Base-by-base conservation (phyloP, 2,888 invertebrate species). In the Oscheius sp. region DNA sequence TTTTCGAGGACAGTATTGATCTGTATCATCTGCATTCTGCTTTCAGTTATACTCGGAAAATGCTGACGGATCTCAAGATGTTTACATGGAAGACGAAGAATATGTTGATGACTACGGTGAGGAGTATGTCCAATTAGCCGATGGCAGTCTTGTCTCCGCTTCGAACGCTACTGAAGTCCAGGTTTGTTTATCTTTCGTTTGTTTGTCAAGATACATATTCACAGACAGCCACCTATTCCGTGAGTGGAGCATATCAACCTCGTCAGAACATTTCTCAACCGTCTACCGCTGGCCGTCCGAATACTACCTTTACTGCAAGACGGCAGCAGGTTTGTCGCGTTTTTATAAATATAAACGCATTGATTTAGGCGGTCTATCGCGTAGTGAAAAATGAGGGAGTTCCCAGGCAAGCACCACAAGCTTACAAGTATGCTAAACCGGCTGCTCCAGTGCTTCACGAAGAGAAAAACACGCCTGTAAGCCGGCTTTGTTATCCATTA, bases 71-170 rank as follows among this genome's bases (percentile, higher is more conserved):
- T 53, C 29, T 53, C 58, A 47, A 32, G 59, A 70, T 4, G 57
- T 51, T 13, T 58, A 65, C 50, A 42, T 55, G 55, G 73, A 73
- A 42, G 57, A 51, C 50, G 73, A 58, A 51, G 68, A 74, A 21
- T 74, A 58, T 57, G 60, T 35, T 2, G 74, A 74, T n/a, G 74
- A 74, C 35, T 74, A 59, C 29, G 74, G 59, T 10, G 74, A 74
- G 42, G 74, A 74, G 37, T 74, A 68, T 33, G 58, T 66, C 7
- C 58, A 66, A 59, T 48, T 50, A 5, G 37, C 48, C 7, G 74
- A 74, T 68, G 68, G 68, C 13, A 59, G 59, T 37, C 32, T 68
- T 33, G 50, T 73, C 29, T 3, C 42, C 42, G 42, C 42, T 42
- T 42, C 42, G 7, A 42, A 7, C 42, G 7, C 42, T 42, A 42